Evolutionary conservation across 2,888 invertebrate species (phyloP), one percentile per base, ranked within the genome.

Genomic region (Cataglyphis rosenhaueri): DNA sequence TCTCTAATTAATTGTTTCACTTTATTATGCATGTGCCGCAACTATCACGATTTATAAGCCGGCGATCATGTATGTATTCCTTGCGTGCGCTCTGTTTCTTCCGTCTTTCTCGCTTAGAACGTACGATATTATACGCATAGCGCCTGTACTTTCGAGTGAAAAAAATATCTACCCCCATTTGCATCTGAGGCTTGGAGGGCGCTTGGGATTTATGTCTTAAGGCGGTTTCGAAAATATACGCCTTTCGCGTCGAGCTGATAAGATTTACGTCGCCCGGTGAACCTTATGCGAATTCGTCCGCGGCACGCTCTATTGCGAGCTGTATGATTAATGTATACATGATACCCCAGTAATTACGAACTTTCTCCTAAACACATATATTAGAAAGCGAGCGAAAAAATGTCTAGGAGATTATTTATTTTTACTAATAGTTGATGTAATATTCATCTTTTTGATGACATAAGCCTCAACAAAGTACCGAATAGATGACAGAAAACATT

Each of bases 1-100:
- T 78, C 70, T 78, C 78, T 70, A 70, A 78, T 78, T 78, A 70
- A 78, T 78, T 59, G 32, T 59, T 57, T 78, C 44, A 70, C 70
- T 70, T 21, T 6, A 52, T 74, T 18, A n/a, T 64, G 25, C 21
- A 38, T 38, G 41, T 57, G 76, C 66, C 38, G 55, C 61, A 68
- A 70, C 32, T 52, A 32, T 78, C 70, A 12, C 78, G 21, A 59
- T 57, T 70, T 59, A 32, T 41, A 41, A 70, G 10, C 3, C 57
- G 29, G 21, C 38, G 29, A 41, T 55, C 41, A 29, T 21, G 15
- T 41, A 12, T n/a, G 35, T 12, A 9, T 41, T 15, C 15, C 15
- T 32, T 35, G 38, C 59, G 35, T 15, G 10, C 70, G 10, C 21
- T 12, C 57, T 21, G n/a, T 68, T 68, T 32, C 38, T 78, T 78